Conservation (phyloP, 2,113 vertebrate species). For the Ameiurus melas region DNA sequence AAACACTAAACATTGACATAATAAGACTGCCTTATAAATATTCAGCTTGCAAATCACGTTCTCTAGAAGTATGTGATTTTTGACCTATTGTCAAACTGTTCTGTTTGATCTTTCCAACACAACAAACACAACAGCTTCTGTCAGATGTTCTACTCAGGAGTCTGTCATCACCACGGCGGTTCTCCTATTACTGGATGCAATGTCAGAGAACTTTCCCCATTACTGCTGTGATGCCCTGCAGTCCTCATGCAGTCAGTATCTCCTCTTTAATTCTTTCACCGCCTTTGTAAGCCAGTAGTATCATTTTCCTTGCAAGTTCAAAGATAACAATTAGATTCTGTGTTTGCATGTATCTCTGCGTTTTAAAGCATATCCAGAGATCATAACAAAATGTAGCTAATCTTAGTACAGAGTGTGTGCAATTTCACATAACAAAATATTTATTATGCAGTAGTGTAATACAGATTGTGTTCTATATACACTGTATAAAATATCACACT, state of each 20-base stretch:
- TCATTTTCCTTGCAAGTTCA: neutral
- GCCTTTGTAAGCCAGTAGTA: neutral
- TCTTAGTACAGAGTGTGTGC: neutral
- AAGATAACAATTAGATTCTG: neutral
- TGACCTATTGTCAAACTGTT: constrained; percentile 2
- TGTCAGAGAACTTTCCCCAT: constrained; percentile 21
- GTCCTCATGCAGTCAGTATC: too few relatives aligned
- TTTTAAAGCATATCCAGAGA: neutral
- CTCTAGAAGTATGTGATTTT: neutral
- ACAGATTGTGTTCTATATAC: neutral
- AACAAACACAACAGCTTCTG: neutral
- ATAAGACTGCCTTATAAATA: neutral
- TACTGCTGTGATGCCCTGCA: constrained; percentile 19
- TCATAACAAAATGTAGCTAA: neutral
- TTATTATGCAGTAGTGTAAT: neutral
- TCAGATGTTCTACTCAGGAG: constrained; percentile 17
- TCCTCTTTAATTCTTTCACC: neutral
- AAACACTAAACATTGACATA: too few relatives aligned
- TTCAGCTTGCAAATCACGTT: constrained; percentile 3
- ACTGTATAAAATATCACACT: neutral
- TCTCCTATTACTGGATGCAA: constrained; percentile 14
- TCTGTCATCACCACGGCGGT: constrained; percentile 13
- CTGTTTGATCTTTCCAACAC: neutral
- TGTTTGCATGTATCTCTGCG: neutral
- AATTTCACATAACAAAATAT: neutral